Evolutionary conservation across 2,797 vertebrate genomes (phyloP).

Genomic region (Galago senegalensis): DNA sequence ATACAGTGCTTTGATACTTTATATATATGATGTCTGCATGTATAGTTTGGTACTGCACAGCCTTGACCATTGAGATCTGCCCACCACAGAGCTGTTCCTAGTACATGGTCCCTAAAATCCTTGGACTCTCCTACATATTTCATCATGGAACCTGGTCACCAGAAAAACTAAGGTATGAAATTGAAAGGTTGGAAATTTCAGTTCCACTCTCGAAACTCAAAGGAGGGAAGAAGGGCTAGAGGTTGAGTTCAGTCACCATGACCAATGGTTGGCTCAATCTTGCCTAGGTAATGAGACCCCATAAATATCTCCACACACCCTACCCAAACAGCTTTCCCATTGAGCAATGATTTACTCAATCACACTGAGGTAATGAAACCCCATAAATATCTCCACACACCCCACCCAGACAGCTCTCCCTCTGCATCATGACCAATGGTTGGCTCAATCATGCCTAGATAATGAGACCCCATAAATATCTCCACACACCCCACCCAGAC

Average conservation of each 20-base stretch:
- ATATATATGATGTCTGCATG: too few relatives aligned
- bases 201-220: not conserved
- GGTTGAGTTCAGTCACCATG: not conserved
- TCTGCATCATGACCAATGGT: too few relatives aligned
- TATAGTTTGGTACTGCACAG: too few relatives aligned
- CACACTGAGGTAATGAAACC: too few relatives aligned
- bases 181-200: not conserved
- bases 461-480: not conserved
- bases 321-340: too few relatives aligned
- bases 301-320: too few relatives aligned
- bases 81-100: not conserved
- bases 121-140: not conserved
- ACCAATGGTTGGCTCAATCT: too few relatives aligned
- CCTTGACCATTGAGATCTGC: too few relatives aligned
- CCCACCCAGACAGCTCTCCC: too few relatives aligned
- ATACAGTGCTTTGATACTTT: not conserved
- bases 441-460: not conserved
- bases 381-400: too few relatives aligned
- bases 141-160: not conserved
- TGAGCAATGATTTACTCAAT: too few relatives aligned
- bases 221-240: not conserved
- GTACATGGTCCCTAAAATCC: not conserved
- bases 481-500: not conserved
- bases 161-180: not conserved
- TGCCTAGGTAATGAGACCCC: too few relatives aligned